These are phyloP conservation scores for Mus minutoides DNA, from an alignment of 2,797 vertebrate species.

Conservation along the genomic window DNA sequence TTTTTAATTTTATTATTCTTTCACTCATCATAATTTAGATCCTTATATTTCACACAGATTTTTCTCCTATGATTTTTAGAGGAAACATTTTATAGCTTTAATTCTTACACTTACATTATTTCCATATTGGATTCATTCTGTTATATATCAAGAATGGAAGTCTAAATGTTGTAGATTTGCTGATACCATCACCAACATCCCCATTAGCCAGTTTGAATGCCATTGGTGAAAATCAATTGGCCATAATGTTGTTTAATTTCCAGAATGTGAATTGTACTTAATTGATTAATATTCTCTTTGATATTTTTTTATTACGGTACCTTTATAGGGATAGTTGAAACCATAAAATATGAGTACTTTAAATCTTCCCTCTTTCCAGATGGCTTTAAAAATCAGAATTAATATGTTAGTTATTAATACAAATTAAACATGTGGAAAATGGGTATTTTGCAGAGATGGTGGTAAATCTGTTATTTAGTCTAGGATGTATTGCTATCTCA, in stretches of 20 bases:
- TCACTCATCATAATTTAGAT: not conserved
- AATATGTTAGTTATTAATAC: not conserved
- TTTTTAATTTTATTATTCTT: not conserved
- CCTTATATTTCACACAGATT: not conserved
- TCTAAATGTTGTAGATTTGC: not conserved
- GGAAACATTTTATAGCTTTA: not conserved
- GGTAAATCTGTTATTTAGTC: not conserved
- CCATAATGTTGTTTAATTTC: not conserved
- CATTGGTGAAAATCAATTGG: not conserved
- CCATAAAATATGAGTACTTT: not conserved
- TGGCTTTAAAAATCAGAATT: not conserved
- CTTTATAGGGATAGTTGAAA: constrained; percentile 4
- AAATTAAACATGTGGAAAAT: not conserved
- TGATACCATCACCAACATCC: not conserved
- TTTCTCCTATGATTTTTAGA: not conserved
- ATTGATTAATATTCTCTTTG: not conserved
- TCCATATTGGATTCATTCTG: constrained; percentile 3
- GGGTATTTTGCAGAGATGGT: not conserved
- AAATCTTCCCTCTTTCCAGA: not conserved
- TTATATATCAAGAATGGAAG: not conserved
- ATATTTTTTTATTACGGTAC: not conserved
- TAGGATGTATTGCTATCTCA: not conserved
- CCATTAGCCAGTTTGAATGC: not conserved
- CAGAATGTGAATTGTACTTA: not conserved
- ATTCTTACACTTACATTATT: not conserved